Percentiles rank a stretch among this genome's conserved stretches.
phyloP scores from a whole-genome alignment of 2,113 vertebrate genomes.

The Nothobranchius furzeri region DNA sequence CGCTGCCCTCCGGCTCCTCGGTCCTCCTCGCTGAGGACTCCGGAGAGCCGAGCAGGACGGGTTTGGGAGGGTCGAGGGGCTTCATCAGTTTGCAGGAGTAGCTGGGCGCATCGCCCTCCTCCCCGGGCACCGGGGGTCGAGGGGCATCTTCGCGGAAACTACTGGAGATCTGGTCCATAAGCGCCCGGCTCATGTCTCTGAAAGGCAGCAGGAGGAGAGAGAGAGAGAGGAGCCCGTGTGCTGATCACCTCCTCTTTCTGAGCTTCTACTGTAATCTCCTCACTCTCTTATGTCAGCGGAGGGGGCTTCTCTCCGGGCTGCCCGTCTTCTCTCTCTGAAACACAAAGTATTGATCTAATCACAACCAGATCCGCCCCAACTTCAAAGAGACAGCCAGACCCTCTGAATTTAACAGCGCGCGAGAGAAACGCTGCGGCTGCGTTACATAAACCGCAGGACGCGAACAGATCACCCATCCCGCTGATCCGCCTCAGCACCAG shows the following conservation, averaged over 20 bases:
- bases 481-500: not conserved
- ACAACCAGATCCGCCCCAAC: conserved; percentile 93
- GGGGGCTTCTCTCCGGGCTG: conserved; percentile 85
- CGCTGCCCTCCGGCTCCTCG: conserved; percentile 96
- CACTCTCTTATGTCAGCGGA: conserved; percentile 93
- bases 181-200: conserved; percentile 91
- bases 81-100: conserved; percentile 82
- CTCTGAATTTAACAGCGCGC: conserved; percentile 73
- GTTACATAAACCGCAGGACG: conserved; percentile 48
- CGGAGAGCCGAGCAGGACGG: conserved; percentile 68
- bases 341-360: conserved; percentile 94
- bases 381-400: conserved; percentile 86
- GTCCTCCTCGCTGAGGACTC: conserved; percentile 86
- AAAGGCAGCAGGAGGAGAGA: conserved; percentile 63
- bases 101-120: conserved; percentile 91
- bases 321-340: conserved; percentile 91
- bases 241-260: conserved; percentile 65
- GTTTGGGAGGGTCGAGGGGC: conserved; percentile 80
- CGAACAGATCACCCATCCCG: not conserved
- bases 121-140: conserved; percentile 94
- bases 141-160: conserved; percentile 99
- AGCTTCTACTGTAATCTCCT: conserved; percentile 83
- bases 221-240: conserved; percentile 36
- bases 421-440: conserved; percentile 39
- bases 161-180: conserved; percentile 87